Evolutionary conservation across 2,113 vertebrate species (phyloP), one percentile per base, ranked within the genome.

Genomic region (Oryzias woworae): DNA sequence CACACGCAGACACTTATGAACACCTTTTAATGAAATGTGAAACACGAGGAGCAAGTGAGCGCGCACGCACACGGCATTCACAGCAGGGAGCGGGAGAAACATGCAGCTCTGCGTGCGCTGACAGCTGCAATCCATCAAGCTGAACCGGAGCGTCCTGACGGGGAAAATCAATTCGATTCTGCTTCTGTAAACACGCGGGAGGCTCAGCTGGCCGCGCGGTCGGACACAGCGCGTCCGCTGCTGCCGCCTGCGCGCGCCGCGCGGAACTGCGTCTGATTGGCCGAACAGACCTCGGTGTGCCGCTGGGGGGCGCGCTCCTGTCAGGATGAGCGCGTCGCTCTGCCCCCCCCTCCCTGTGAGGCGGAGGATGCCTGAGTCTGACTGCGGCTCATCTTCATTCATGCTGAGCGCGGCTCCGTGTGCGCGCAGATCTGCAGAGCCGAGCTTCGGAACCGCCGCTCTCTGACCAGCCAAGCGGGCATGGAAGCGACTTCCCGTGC

Each of bases 351-450:
- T 83, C 87, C 47, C 84, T 81, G 55, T 44, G 73, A 71, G 28
- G 77, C 36, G 36, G 36, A 36, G 90, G 93, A 92, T 78, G 85
- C 89, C 87, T 78, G 88, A 69, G 82, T 68, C 60, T 47, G 80
- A 85, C 92, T 87, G 92, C 89, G 89, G 89, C 91, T 86, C 88
- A 66, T 71, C 80, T 92, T 85, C 92, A 93, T 94, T 94, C 94
- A 94, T 92, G 93, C 90, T 91, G 91, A 87, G 91, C 89, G 90
- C 90, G 87, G 76, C 80, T 76, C 74, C 75, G 72, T 67, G 78
- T 75, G 71, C 85, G 76, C 80, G 80, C 82, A 53, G 88, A 82
- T 60, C 88, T 71, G 78, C 80, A 55, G 80, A 82, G 75, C 84
- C 75, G 85, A 78, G 88, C 85, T 51, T 67, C 57, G 73, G 76